phyloP scores from a whole-genome alignment of 2,797 vertebrate genomes.

The Buceros bicornis region DNA sequence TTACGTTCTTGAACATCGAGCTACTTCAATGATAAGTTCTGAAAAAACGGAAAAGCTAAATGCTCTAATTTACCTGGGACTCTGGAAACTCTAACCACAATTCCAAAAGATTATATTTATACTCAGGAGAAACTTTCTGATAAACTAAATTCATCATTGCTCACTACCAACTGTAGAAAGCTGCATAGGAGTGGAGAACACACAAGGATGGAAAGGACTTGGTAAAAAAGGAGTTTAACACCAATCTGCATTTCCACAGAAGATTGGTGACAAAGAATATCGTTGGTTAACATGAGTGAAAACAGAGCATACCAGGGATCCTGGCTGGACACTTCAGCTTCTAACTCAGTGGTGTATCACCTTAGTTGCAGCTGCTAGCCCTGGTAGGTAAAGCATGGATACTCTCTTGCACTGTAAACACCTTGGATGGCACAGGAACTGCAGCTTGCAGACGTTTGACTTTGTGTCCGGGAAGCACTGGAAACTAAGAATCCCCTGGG shows the following conservation, averaged over 20 bases:
- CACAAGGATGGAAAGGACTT: neutral
- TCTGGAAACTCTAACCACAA: constrained; percentile 31
- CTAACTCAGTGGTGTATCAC: neutral
- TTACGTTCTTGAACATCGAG: constrained; percentile 37
- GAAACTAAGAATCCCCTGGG: constrained; percentile 25
- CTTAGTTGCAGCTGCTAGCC: neutral
- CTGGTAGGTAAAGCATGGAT: neutral
- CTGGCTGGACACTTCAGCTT: neutral
- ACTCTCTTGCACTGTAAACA: neutral
- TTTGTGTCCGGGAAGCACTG: neutral
- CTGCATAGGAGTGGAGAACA: neutral
- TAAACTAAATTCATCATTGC: neutral
- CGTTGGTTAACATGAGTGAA: neutral
- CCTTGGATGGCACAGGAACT: neutral
- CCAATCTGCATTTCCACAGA: neutral
- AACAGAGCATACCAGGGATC: neutral
- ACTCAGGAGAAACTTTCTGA: neutral
- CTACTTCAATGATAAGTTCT: constrained; percentile 56
- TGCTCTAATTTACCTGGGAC: constrained; percentile 3
- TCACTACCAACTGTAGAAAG: neutral
- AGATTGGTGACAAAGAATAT: neutral
- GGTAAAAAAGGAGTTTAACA: neutral
- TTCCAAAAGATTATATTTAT: neutral
- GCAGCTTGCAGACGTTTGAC: neutral
- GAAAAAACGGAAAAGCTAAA: constrained; percentile 60